Evolutionary conservation across 2,797 vertebrate genomes (phyloP), one percentile per base, ranked within the genome.

Genomic region (Manis pentadactyla): DNA sequence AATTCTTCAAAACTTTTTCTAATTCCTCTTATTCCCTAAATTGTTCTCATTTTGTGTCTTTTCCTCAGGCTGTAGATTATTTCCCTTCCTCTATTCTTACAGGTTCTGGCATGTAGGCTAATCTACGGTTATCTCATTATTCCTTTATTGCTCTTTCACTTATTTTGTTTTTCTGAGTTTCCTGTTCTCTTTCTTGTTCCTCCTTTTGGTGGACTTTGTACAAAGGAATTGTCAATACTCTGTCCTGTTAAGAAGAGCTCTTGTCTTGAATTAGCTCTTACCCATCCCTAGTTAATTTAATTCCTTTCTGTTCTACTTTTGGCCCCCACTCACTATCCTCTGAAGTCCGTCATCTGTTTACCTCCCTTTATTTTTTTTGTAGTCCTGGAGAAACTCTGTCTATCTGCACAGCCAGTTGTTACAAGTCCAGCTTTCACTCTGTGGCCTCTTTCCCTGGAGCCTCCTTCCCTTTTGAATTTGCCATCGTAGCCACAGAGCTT

Each of bases 151-250:
- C 29, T 83, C 3, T 61, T 92, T 68, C 27, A 68, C 74, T 81
- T 71, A 59, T 79, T 90, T 90, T 74, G 34, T 63, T 85, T 92
- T 75, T 49, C 49, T 87, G 13, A 57, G n/a, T 84, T 68, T 91
- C 92, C 17, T 37, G 46, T 64, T 92, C 19, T 93, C 37, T 3
- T 21, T 61, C 8, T 79, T 5, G n/a, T 21, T 74, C 25, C 6
- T 46, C 46, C 42, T 83, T 83, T 87, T 17, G 1, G 18, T 68
- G n/a, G 59, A 57, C 18, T 63, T 63, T 55, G 7, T 64, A 23
- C 37, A 92, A 53, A n/a, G 31, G 31, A 73, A 77, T 51, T 49
- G 8, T 3, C n/a, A 90, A 39, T 74, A 39, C 42, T 84, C 15
- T 59, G 15, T 79, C 57, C 17, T 74, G 19, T 92, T 66, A 25